Conservation (phyloP, 2,113 vertebrate genomes). For the Sitta europaea region DNA sequence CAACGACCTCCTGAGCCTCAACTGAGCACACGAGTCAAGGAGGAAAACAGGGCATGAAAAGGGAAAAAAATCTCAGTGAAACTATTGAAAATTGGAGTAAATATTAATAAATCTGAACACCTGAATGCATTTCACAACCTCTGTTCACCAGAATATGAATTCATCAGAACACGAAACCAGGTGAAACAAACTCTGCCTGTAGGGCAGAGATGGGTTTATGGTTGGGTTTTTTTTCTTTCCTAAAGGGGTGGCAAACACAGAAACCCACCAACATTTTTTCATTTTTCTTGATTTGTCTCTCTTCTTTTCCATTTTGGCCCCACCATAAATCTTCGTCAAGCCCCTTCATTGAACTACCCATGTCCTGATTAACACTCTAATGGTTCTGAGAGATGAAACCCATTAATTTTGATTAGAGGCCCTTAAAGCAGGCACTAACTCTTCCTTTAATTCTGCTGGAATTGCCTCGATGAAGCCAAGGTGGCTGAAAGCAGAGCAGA, state of each 20-base stretch:
- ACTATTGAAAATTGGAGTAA: neutral
- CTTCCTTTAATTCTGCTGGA: neutral
- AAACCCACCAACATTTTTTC: neutral
- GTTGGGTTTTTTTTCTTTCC: neutral
- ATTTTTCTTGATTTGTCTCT: neutral
- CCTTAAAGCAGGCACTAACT: neutral
- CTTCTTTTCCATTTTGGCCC: neutral
- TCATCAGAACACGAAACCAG: neutral
- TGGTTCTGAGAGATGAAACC: neutral
- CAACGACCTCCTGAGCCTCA: neutral
- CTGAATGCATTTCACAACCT: neutral
- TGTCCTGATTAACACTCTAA: neutral
- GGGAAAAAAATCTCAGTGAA: rapidly evolving
- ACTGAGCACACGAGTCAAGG: neutral
- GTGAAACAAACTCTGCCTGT: neutral
- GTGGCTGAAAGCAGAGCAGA: neutral
- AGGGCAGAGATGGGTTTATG: neutral
- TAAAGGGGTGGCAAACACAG: neutral
- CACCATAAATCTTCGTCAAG: neutral
- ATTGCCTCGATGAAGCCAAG: neutral
- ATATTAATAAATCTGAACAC: neutral
- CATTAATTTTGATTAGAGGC: conserved; percentile 36
- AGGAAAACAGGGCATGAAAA: neutral
- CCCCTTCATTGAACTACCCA: neutral
- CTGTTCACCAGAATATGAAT: neutral